Evolutionary conservation across 2,113 vertebrate genomes (phyloP), one percentile per base, ranked within the genome.

Genomic region (Ramphastos sulfuratus): DNA sequence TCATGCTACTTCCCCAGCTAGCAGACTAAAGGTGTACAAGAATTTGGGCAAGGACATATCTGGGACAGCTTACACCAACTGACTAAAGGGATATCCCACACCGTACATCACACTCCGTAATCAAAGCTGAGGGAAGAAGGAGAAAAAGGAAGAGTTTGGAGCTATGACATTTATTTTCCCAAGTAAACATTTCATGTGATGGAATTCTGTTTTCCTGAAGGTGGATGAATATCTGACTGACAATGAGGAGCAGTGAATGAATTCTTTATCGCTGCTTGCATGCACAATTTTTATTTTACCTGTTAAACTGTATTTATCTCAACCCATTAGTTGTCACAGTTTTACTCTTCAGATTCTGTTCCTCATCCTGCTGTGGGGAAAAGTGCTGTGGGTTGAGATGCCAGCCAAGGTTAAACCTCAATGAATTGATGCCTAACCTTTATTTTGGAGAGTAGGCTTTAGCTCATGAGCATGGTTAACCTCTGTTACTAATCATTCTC

Each of bases 181-280:
- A 56, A 39, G 58, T 37, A 15, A 27, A 7, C 0, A 0, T 69
- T 25, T 44, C 0, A 1, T 1, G 3, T 55, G n/a, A n/a, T 33
- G 52, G 12, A 80, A 21, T 12, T 17, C n/a, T n/a, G 55, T 12
- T 56, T 24, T 77, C 33, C 56, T 58, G 48, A 9, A 56, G 9
- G 7, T 33, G 24, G 48, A 24, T 70, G 56, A 39, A 17, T 19
- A 30, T 7, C 9, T 72, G 30, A 3, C 9, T 61, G 44, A 3
- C 0, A 0, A 2, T 27, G 24, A 31, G 17, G 82, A 78, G 8
- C 4, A 4, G 3, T 8, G 31, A 70, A 74, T 61, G 2, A 27
- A 58, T 61, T 85, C 28, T 7, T 77, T 65, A 3, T 27, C 4
- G 70, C 73, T 82, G 8, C 7, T 33, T 13, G 6, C 5, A 1